Base-by-base conservation (phyloP, 2,888 invertebrate genomes). In the Chrysotoxum bicinctum region DNA sequence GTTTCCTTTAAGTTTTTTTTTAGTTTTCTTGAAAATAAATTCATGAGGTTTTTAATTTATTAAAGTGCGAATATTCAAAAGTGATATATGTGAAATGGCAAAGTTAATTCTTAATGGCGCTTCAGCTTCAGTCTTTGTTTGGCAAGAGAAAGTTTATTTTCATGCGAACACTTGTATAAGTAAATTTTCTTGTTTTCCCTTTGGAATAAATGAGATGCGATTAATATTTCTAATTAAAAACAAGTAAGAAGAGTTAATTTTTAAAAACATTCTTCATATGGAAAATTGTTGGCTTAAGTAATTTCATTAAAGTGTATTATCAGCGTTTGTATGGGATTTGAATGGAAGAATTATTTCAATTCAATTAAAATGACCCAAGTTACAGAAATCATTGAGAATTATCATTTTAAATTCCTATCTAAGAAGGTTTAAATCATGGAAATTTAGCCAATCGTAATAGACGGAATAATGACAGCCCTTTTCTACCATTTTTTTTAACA, bases 31-130 rank as follows among this genome's bases (percentile, higher is more conserved):
- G 14, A 40, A 69, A 54, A 43, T 23, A 56, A 30, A 35, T 58
- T 40, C 54, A 54, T 52, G 30, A n/a, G 69, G 21, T 23, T 45
- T 69, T 69, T 40, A 69, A 54, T 69, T n/a, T 69, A 16, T 54
- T 69, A 54, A 58, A 52, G 69, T 69, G 56, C 52, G 54, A 52
- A 54, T 12, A 19, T 54, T 54, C 14, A 19, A 40, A 54, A 40
- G 37, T 5, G 30, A 45, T 16, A 35, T 56, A 37, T 14, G 35
- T 58, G 12, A 58, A 12, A 60, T n/a, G 23, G n/a, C n/a, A 60
- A 60, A 45, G 45, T 64, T 64, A 64, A 60, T 64, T 26, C 43
- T 62, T 43, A 16, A 62, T 43, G 62, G 43, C n/a, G 5, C 43
- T 62, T 62, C 43, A 62, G 26, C 43, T 62, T 62, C 43, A 62